phyloP scores from a whole-genome alignment of 2,113 vertebrate genomes.

The Menidia beryllina region DNA sequence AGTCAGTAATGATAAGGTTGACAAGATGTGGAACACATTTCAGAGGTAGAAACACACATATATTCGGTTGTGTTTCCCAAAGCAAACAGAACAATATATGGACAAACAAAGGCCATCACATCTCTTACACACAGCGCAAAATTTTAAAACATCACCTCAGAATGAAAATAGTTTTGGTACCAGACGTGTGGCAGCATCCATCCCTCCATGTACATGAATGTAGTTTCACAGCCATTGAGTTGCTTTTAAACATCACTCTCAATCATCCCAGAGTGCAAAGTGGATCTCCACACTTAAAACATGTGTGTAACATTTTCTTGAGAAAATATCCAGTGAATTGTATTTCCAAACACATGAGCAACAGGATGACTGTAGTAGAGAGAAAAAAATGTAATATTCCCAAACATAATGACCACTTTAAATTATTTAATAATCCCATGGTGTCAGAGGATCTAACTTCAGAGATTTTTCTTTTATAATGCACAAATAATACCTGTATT shows the following conservation, averaged over 20 bases:
- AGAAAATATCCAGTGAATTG: background rate
- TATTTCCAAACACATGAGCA: background rate
- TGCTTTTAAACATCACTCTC: too few species aligned
- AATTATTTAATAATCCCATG: background rate
- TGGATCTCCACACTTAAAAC: too few species aligned
- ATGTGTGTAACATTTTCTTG: background rate
- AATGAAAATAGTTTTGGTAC: background rate
- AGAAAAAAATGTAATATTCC: background rate
- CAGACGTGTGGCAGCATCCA: background rate
- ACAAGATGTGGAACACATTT: constrained; percentile 33
- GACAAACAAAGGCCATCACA: background rate
- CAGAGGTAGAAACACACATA: constrained; percentile 9
- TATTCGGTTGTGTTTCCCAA: background rate
- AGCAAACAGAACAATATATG: constrained; percentile 3
- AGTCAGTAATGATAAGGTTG: constrained; percentile 48
- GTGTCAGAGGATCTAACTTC: background rate
- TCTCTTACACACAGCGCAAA: too few species aligned
- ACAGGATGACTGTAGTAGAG: background rate
- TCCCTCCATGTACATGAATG: background rate
- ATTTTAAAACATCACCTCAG: constrained; percentile 1
- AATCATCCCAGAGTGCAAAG: too few species aligned
- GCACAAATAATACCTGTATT: background rate
- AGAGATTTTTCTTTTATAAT: background rate
- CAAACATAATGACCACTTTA: background rate
- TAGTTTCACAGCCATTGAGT: too few species aligned